These are phyloP conservation scores for Podarcis muralis DNA, from an alignment of 2,113 vertebrate species.

Conservation along the genomic window DNA sequence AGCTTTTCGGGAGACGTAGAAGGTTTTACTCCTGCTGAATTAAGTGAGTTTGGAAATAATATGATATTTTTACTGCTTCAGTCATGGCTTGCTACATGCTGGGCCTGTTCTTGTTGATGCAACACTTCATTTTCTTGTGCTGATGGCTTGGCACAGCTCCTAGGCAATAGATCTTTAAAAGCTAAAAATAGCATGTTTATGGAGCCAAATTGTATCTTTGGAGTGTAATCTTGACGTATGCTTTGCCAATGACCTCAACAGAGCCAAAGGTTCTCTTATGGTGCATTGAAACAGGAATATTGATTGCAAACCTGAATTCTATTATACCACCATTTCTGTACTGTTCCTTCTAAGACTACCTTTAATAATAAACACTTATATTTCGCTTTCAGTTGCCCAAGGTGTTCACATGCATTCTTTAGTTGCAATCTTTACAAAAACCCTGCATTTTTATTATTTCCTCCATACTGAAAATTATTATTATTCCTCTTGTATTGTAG, in stretches of 20 bases:
- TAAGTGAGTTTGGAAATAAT: not conserved
- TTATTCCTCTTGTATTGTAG: not conserved
- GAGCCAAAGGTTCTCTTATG: not conserved
- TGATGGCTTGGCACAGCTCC: not conserved
- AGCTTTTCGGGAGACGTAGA: not conserved
- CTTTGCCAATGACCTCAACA: not conserved
- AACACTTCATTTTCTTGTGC: slow-evolving; percentile 7
- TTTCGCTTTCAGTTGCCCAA: not conserved
- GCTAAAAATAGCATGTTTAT: not conserved
- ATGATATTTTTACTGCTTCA: not conserved
- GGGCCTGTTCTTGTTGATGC: not conserved
- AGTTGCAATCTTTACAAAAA: not conserved
- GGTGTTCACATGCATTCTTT: not conserved
- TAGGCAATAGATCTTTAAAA: not conserved
- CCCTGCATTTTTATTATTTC: no score
- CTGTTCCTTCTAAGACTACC: not conserved
- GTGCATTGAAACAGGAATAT: not conserved
- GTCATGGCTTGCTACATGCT: not conserved
- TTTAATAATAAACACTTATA: not conserved
- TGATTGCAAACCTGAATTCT: not conserved
- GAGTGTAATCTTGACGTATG: not conserved
- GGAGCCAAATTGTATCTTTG: not conserved
- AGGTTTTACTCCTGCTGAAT: not conserved
- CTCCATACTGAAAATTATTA: no score
- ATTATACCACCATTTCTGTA: no score